Conservation (phyloP, 2,797 vertebrate species). For the Poeciliopsis presidionis region DNA sequence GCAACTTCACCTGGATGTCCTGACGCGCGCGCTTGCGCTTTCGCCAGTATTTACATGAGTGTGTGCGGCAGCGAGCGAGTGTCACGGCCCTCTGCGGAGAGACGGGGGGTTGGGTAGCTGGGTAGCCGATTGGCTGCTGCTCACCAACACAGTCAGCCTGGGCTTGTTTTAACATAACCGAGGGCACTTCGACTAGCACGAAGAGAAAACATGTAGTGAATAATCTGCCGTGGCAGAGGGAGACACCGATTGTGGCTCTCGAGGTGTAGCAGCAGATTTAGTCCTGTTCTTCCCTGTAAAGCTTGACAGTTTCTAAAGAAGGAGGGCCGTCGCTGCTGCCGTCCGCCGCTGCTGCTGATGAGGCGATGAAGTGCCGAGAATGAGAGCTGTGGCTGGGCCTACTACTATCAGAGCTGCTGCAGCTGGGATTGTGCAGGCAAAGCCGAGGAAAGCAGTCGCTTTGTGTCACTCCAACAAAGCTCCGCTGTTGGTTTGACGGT, state of each 20-base stretch:
- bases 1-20: constrained; percentile 65
- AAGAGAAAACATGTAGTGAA: constrained; percentile 79
- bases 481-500: constrained; percentile 75
- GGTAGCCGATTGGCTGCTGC: constrained; percentile 81
- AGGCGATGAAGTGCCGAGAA: constrained; percentile 81
- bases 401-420: constrained; percentile 74
- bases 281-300: constrained; percentile 52
- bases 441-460: constrained; percentile 78
- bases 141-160: constrained; percentile 79
- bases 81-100: constrained; percentile 72
- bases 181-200: constrained; percentile 82
- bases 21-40: constrained; percentile 5
- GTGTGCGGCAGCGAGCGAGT: constrained; percentile 57
- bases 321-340: constrained; percentile 48
- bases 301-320: constrained; percentile 68
- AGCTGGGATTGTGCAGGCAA: constrained; percentile 82
- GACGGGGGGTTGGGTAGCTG: constrained; percentile 82
- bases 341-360: constrained; percentile 71
- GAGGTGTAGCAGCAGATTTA: constrained; percentile 35
- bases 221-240: constrained; percentile 64
- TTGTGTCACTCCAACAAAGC: constrained; percentile 66
- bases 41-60: constrained; percentile 20
- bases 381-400: constrained; percentile 84
- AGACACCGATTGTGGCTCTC: constrained; percentile 63
- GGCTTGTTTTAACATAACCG: constrained; percentile 85